Percentiles rank a stretch among this genome's conserved stretches.
These are phyloP conservation scores for Carettochelys insculpta DNA, from an alignment of 2,113 vertebrate species.

Conservation along the genomic window DNA sequence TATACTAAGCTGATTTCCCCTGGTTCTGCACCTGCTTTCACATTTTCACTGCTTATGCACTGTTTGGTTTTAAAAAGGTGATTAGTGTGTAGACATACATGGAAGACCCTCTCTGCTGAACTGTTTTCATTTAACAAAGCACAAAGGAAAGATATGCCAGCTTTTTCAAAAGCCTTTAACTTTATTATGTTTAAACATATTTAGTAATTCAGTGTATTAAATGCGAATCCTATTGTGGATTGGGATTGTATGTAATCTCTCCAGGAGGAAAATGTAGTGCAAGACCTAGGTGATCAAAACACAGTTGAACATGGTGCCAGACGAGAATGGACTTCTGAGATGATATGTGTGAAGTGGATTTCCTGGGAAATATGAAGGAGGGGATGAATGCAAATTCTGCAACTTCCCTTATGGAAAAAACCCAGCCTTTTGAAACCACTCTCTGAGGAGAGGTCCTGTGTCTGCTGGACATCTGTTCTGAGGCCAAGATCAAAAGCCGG, in stretches of 20 bases:
- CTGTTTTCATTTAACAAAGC: conserved; percentile 26
- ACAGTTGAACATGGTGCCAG: not conserved
- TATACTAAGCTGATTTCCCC: conserved; percentile 25
- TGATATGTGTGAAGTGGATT: not conserved
- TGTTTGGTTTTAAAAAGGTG: too few species aligned
- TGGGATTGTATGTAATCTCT: not conserved
- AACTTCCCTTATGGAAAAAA: not conserved
- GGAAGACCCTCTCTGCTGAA: not conserved
- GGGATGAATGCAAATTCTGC: not conserved
- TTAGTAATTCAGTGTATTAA: not conserved
- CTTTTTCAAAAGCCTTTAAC: too few species aligned
- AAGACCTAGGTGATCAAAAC: not conserved
- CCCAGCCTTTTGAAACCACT: not conserved
- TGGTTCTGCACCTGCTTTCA: not conserved
- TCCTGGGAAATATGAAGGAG: not conserved
- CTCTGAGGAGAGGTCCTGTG: not conserved
- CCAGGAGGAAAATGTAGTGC: not conserved
- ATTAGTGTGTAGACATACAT: conserved; percentile 2
- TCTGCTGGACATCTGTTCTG: not conserved
- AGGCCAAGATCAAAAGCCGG: not conserved
- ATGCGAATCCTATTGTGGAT: not conserved
- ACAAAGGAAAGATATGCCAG: too few species aligned
- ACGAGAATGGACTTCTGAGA: not conserved
- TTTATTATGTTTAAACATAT: not conserved
- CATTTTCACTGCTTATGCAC: too few species aligned